Base-by-base conservation (phyloP, 1,140 invertebrate species). In the Maniola jurtina region DNA sequence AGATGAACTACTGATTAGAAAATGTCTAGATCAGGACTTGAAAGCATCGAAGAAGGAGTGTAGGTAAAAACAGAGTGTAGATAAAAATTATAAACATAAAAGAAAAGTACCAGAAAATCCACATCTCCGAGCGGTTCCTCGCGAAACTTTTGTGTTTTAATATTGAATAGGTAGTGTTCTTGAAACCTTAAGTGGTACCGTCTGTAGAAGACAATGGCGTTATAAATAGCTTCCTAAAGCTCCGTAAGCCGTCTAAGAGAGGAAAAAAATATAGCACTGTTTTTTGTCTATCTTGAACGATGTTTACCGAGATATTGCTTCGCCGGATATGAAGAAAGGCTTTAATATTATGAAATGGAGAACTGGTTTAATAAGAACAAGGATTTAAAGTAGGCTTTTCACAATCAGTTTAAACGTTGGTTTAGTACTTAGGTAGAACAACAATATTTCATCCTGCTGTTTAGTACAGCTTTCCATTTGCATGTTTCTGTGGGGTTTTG, bases 151-250 rank as follows among this genome's bases (percentile, higher is more conserved):
- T 36, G 50, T 66, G 36, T 57, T 67, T 54, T 67, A 67, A 67
- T 62, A 67, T 50, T 57, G 48, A 61, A 56, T 52, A 45, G 42
- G 42, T 45, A 55, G n/a, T 62, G 58, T 67, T 47, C 25, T 50
- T 56, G 62, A 48, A 66, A 67, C 42, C 42, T 55, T 67, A 67
- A 67, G 65, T 67, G 59, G 59, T 50, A 61, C 56, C 54, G 65
- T 67, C 59, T 62, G 59, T 57, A 48, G 34, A 67, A 67, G 65
- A 67, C 59, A 67, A 62, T 67, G 52, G 48, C 64, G 58, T 61
- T 67, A 67, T 67, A 62, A 67, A 62, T 62, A 67, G 59, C 52
- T 62, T 61, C 40, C 50, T 62, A 57, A 61, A 50, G 35, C 58
- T 61, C 5, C 16, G 36, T 45, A 38, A 61, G 13, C 15, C 25